A percentile compares a stretch with the other conserved stretches of the same genome.
Evolutionary conservation across 2,113 vertebrate species (phyloP).

Genomic region (Thinocorus orbignyianus): DNA sequence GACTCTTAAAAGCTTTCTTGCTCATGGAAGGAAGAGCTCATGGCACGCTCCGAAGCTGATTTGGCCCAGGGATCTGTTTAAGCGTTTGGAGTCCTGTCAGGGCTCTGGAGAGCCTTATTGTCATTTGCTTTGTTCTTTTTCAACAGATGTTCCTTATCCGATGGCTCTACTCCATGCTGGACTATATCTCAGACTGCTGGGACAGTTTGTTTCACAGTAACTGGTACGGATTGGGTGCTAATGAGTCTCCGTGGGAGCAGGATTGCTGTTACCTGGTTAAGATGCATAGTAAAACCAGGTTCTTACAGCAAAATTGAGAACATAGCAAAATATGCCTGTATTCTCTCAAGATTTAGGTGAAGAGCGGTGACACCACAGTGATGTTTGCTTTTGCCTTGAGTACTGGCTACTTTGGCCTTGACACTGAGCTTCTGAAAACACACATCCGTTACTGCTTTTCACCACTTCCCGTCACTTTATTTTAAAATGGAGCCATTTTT

Average conservation of each 20-base stretch:
- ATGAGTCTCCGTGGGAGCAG: rapidly evolving
- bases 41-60: rapidly evolving
- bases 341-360: background rate
- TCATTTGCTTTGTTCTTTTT: background rate
- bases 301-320: background rate
- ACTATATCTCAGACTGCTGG: constrained; percentile 85
- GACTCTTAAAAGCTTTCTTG: background rate
- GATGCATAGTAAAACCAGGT: background rate
- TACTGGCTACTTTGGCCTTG: background rate
- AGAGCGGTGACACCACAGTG: too few relatives aligned
- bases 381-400: background rate
- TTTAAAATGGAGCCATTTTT: background rate
- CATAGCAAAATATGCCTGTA: too few relatives aligned
- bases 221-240: constrained; percentile 76
- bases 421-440: background rate
- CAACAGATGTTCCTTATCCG: constrained; percentile 89
- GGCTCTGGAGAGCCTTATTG: background rate
- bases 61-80: background rate
- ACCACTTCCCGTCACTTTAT: background rate
- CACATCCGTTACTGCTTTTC: background rate
- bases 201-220: constrained; percentile 91
- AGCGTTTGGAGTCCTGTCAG: background rate
- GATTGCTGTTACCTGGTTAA: background rate
- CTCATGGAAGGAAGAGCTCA: rapidly evolving
- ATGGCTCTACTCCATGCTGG: constrained; percentile 84